Conservation (phyloP, 2,797 vertebrate species). For the Acanthopagrus latus region DNA sequence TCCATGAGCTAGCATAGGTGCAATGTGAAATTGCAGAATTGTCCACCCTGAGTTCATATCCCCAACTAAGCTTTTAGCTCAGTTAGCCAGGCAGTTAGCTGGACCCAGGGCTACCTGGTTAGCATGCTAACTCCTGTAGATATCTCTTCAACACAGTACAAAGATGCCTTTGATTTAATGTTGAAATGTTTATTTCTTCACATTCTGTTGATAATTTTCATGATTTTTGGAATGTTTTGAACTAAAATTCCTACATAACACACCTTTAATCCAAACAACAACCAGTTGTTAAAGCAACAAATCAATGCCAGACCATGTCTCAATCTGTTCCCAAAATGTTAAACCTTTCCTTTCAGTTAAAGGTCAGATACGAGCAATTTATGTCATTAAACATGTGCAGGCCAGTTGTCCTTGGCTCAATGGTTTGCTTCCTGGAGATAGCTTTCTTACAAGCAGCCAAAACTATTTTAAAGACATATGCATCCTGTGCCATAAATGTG, state of each 20-base stretch:
- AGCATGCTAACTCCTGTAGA: too few relatives aligned
- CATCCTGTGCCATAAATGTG: not conserved
- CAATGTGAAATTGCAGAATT: too few relatives aligned
- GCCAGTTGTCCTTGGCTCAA: not conserved
- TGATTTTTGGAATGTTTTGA: too few relatives aligned
- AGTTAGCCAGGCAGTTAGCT: too few relatives aligned
- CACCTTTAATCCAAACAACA: not conserved
- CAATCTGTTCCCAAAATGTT: not conserved
- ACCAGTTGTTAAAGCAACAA: not conserved
- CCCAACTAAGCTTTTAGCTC: too few relatives aligned
- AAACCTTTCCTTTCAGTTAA: not conserved
- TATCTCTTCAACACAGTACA: too few relatives aligned
- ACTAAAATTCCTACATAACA: too few relatives aligned
- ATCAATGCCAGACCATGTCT: not conserved
- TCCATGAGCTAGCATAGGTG: not conserved
- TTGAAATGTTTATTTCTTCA: too few relatives aligned
- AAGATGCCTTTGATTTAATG: too few relatives aligned
- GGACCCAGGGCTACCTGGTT: too few relatives aligned
- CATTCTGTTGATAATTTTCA: too few relatives aligned
- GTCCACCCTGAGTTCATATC: too few relatives aligned
- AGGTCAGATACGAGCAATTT: not conserved
- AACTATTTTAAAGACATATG: conserved; percentile 1
- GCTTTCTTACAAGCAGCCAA: not conserved
- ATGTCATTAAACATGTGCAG: not conserved
- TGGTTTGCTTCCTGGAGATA: not conserved